phyloP scores from a whole-genome alignment of 2,113 vertebrate genomes.

The Sturnus vulgaris region DNA sequence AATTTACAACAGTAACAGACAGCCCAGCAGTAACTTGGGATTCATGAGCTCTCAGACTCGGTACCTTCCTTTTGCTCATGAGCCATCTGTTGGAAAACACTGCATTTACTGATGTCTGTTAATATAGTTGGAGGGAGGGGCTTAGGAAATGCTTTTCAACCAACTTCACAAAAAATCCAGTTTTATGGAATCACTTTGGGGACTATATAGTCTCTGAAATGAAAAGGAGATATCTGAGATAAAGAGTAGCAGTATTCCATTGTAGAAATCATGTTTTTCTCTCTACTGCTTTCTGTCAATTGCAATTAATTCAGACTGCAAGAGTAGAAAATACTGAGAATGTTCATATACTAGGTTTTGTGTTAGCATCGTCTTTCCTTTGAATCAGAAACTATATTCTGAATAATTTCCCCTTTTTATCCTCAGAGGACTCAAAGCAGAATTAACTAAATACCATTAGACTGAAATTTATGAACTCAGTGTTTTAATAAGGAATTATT shows the following conservation, averaged over 20 bases:
- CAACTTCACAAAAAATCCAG: neutral
- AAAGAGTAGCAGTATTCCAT: neutral
- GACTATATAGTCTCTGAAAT: neutral
- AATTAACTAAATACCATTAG: slow-evolving; percentile 19
- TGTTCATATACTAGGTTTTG: neutral
- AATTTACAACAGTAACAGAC: neutral
- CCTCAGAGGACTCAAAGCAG: neutral
- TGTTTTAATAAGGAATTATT: neutral
- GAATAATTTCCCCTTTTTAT: slow-evolving; percentile 29
- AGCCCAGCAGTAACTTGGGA: neutral
- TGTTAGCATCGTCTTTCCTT: neutral
- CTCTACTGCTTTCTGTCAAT: neutral
- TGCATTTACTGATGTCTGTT: neutral
- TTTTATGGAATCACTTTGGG: neutral
- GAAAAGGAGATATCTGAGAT: neutral
- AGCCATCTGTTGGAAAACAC: neutral
- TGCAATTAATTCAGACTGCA: slow-evolving; percentile 15
- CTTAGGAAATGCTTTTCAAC: neutral
- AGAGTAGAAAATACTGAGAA: slow-evolving; percentile 15
- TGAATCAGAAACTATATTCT: neutral
- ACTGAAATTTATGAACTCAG: neutral
- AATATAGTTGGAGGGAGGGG: neutral
- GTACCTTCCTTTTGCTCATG: neutral
- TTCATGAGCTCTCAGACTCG: neutral
- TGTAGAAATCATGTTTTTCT: neutral